Evolutionary conservation across 2,888 invertebrate genomes (phyloP), one percentile per base, ranked within the genome.

Genomic region (Vanessa cardui): DNA sequence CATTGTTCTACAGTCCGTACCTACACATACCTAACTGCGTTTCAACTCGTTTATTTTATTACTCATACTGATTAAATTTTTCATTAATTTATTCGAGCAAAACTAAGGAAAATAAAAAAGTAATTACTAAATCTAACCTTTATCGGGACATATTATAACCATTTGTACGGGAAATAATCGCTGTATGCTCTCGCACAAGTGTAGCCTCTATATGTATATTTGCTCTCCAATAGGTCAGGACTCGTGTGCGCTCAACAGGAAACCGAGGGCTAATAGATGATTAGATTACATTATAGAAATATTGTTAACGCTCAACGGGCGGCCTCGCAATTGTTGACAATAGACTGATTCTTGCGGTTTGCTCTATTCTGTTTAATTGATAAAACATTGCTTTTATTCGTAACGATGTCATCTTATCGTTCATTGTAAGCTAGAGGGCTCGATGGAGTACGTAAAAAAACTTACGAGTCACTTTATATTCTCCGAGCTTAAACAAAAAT

Each of bases 241-340:
- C 70, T 61, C 31, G 67, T 64, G 66, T 67, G 70, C 72, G 68
- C 52, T 70, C 65, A 64, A 60, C 60, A 39, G 73, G 66, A 72
- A 69, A 64, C 50, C 54, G 64, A 70, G 70, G 64, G 67, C 72
- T 73, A 73, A 73, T 74, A 73, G 68, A 63, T 72, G 62, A 70
- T 70, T 71, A 74, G 68, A 73, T 70, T 70, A 54, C 63, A 64
- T 56, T 64, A 67, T 71, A 74, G 71, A 73, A 72, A 66, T 70
- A 69, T 67, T 65, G 65, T 46, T 65, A 56, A 56, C 56, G 56
- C 52, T 60, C 60, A 56, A 67, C 64, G 64, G 61, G 62, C 62
- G 47, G 58, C 47, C 62, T 67, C 73, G 66, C 61, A 61, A 70
- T 71, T 70, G 68, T 72, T 73, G 66, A 72, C 73, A 74, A 71